Percentiles rank a stretch among this genome's conserved stretches.
Conservation (phyloP, 2,888 invertebrate genomes). For the Clusia tigrina region DNA sequence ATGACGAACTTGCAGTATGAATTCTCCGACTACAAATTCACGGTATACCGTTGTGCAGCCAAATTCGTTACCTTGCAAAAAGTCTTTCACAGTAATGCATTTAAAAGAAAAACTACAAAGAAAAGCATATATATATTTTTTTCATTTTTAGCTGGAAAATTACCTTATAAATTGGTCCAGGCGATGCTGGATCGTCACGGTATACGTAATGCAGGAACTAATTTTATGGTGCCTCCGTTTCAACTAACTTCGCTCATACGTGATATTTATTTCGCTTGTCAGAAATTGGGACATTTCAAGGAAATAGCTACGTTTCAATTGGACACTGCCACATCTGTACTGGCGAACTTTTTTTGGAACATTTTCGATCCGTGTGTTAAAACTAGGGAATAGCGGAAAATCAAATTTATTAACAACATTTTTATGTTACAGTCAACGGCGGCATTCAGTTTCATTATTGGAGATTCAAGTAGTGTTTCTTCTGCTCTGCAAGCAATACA, state of each 20-base stretch:
- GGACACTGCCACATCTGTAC: constrained; percentile 50
- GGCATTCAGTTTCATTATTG: constrained; percentile 57
- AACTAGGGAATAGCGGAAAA: neutral
- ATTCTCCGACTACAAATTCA: constrained; percentile 57
- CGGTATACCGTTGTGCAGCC: constrained; percentile 61
- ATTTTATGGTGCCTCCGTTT: constrained; percentile 58
- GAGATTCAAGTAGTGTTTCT: constrained; percentile 61
- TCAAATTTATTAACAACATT: neutral
- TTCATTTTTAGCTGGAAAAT: constrained; percentile 48
- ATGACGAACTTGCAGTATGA: constrained; percentile 53
- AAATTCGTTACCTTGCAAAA: constrained; percentile 60
- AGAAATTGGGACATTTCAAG: constrained; percentile 58
- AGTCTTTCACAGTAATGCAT: constrained; percentile 59
- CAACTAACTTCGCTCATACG: constrained; percentile 60
- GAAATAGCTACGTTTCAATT: constrained; percentile 48
- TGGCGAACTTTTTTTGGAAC: constrained; percentile 63
- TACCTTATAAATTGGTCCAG: constrained; percentile 60
- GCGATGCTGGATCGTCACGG: constrained; percentile 59
- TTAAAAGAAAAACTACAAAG: too few relatives aligned
- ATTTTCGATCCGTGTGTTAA: constrained; percentile 61
- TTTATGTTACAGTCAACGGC: constrained; percentile 49
- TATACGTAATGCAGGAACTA: constrained; percentile 46
- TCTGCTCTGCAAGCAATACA: constrained; percentile 57
- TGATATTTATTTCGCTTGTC: constrained; percentile 61
- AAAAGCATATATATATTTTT: neutral